Base-by-base conservation (phyloP, 2,113 vertebrate genomes). In the Salvator merianae region DNA sequence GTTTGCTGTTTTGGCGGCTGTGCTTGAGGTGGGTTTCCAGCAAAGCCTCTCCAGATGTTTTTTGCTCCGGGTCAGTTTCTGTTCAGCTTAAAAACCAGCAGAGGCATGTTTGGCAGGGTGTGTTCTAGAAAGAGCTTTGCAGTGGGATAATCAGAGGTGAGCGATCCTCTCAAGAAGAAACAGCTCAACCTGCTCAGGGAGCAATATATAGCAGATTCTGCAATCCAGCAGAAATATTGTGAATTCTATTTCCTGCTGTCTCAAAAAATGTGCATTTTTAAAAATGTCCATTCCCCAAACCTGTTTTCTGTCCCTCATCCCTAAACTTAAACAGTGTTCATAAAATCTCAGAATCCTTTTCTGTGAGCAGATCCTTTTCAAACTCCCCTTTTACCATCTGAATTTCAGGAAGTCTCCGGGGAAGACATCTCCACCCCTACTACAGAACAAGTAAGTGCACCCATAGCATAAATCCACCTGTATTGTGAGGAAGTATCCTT, bases 1-100 rank as follows among this genome's bases (percentile, higher is more conserved):
- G 90, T 77, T 93, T 95, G 77, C 0, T 47, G 30, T 85, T 92
- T 32, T 0, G 4, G 73, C 83, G 2, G 1, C 38, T 92, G n/a
- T 36, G 40, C 28, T 30, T 32, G 84, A n/a, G 95, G 95, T 96
- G 92, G 93, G 32, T 71, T 30, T 59, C 47, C 40, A 34, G 38
- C 78, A 83, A 83, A 83, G 73, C 1, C 20, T 84, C 7, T 62
- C 22, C n/a, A 69, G n/a, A 26, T 38, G 40, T 85, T 26, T 53
- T 28, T 72, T 59, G 4, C 63, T 55, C 68, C 81, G 62, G 47
- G 13, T 74, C 36, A 38, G 53, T 55, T 43, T 4, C 30, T 40
- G n/a, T 34, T 73, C 36, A n/a, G 14, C 36, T 40, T 73, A 18
- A 36, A 73, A 40, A 55, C n/a, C 32, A 59, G 28, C n/a, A 38